These are phyloP conservation scores for Malacosoma neustria DNA, from an alignment of 2,888 invertebrate species.

Conservation along the genomic window DNA sequence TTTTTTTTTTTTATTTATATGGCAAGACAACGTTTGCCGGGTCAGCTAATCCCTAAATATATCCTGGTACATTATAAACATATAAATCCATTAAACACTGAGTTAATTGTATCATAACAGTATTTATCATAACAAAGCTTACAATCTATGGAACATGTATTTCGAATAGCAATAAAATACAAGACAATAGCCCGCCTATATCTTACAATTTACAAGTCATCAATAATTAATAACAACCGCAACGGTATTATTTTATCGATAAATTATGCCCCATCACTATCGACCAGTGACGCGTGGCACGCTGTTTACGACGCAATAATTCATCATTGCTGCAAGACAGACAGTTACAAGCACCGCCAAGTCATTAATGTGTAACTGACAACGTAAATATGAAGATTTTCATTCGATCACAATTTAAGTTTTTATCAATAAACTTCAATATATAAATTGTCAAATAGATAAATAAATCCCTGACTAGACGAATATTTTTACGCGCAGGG, in stretches of 20 bases:
- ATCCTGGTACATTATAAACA: no score
- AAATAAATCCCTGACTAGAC: no score
- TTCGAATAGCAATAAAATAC: neutral
- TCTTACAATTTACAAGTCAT: neutral
- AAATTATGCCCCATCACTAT: conserved; percentile 23
- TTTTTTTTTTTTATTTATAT: no score
- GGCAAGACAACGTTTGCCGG: no score
- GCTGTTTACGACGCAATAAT: conserved; percentile 44
- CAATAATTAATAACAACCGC: conserved; percentile 3
- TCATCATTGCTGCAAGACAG: conserved; percentile 43
- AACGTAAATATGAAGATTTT: conserved; percentile 8
- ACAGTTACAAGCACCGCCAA: conserved; percentile 45
- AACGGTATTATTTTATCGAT: conserved; percentile 6
- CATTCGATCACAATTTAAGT: no score
- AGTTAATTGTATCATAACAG: neutral
- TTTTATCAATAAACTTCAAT: no score
- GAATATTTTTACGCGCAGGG: no score
- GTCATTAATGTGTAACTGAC: conserved; percentile 15
- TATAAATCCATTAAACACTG: neutral
- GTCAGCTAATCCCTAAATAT: no score
- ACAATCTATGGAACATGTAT: neutral
- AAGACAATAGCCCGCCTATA: neutral
- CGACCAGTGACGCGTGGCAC: conserved; percentile 33
- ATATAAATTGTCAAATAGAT: no score
- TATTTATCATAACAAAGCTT: neutral